phyloP scores from a whole-genome alignment of 2,888 invertebrate species.

The Lumbricus terrestris region DNA sequence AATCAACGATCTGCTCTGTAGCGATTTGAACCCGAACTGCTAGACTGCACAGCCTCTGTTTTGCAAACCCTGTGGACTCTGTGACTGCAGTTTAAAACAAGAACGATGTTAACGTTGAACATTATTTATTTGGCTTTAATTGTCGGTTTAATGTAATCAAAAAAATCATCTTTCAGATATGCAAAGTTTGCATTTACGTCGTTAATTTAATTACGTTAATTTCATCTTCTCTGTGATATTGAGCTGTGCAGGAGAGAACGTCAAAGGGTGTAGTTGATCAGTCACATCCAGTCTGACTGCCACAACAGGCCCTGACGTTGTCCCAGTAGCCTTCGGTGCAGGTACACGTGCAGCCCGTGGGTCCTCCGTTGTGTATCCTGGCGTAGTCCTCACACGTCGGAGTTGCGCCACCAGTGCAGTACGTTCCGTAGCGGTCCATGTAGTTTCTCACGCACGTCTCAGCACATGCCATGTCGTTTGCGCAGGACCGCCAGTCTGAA shows the following conservation, averaged over 20 bases:
- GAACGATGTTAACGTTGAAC: no score
- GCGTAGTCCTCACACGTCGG: slow-evolving; percentile 46
- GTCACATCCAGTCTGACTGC: not conserved
- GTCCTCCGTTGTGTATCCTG: slow-evolving; percentile 50
- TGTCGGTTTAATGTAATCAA: no score
- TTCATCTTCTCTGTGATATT: not conserved
- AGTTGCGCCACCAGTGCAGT: slow-evolving; percentile 39
- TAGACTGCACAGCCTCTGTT: no score
- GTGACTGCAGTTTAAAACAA: no score
- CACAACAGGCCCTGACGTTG: slow-evolving; percentile 20
- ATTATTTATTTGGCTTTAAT: no score
- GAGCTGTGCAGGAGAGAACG: not conserved
- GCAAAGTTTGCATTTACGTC: not conserved
- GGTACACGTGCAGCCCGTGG: slow-evolving; percentile 41
- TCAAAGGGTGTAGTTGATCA: not conserved
- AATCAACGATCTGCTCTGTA: no score
- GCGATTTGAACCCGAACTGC: no score
- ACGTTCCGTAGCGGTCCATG: slow-evolving; percentile 44
- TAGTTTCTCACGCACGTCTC: slow-evolving; percentile 44
- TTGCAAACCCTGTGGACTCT: no score
- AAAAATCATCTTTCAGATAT: not conserved
- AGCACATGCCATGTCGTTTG: slow-evolving; percentile 42
- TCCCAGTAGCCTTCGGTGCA: slow-evolving; percentile 43
- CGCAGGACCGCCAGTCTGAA: slow-evolving; percentile 44
- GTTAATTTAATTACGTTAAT: not conserved